Conservation (phyloP, 2,113 vertebrate species). For the Oryzias woworae region DNA sequence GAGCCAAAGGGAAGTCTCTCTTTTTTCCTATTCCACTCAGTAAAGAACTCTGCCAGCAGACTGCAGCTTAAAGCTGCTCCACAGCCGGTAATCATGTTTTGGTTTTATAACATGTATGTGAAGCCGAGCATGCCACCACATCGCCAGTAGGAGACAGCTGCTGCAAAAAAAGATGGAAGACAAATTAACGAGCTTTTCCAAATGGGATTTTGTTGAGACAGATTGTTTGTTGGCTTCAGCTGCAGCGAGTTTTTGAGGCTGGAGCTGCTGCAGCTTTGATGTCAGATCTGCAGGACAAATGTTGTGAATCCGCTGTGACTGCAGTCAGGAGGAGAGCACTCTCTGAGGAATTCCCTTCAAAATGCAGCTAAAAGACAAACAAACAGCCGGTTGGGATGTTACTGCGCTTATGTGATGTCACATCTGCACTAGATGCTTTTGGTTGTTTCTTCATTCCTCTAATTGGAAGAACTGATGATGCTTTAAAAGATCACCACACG, state of each 20-base stretch:
- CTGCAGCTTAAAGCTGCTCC: neutral
- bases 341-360: neutral
- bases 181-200: slow-evolving; percentile 19
- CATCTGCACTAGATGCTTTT: neutral
- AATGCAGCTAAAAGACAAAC: neutral
- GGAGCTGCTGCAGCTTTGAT: neutral
- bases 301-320: neutral
- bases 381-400: neutral
- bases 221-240: slow-evolving; percentile 5
- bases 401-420: neutral
- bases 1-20: no score
- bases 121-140: neutral
- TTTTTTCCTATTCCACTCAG: no score
- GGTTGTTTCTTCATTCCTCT: neutral
- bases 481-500: no score
- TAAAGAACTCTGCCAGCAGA: neutral
- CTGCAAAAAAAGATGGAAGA: slow-evolving; percentile 3
- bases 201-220: slow-evolving; percentile 18
- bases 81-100: neutral
- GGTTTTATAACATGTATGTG: neutral
- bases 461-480: neutral
- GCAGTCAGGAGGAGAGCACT: neutral
- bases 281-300: neutral
- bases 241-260: neutral
- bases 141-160: neutral